These are phyloP conservation scores for Gallinago undulata DNA, from an alignment of 2,113 vertebrate genomes.

Conservation along the genomic window DNA sequence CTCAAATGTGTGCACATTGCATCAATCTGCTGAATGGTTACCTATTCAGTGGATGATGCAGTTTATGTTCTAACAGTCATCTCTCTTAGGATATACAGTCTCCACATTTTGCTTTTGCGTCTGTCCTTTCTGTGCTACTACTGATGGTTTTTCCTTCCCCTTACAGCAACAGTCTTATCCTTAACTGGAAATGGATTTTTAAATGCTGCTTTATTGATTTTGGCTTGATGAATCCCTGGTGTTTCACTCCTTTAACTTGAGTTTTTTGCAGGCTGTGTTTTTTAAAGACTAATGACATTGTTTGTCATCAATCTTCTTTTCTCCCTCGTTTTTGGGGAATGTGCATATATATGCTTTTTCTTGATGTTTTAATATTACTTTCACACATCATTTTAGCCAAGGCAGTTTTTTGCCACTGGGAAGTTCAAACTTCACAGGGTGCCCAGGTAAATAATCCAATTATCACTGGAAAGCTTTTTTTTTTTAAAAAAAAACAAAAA, in stretches of 20 bases:
- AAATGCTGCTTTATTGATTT: slow-evolving; percentile 44
- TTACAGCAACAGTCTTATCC: background rate
- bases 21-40: background rate
- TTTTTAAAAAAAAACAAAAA: rapidly evolving
- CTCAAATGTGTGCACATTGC: background rate
- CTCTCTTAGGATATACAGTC: background rate
- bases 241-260: background rate
- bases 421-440: background rate
- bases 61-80: background rate
- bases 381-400: background rate
- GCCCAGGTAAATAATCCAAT: background rate
- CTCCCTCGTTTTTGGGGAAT: background rate
- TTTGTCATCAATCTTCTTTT: background rate
- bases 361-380: background rate
- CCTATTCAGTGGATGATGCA: background rate
- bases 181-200: slow-evolving; percentile 49
- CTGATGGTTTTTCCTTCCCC: slow-evolving; percentile 27
- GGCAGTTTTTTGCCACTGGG: background rate
- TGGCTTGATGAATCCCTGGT: slow-evolving; percentile 23
- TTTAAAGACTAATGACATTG: slow-evolving; percentile 12
- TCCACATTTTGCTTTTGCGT: background rate
- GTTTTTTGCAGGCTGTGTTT: slow-evolving; percentile 4
- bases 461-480: background rate
- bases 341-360: background rate
- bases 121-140: background rate